phyloP scores from a whole-genome alignment of 2,797 vertebrate species.

The Ceyx erithaca region DNA sequence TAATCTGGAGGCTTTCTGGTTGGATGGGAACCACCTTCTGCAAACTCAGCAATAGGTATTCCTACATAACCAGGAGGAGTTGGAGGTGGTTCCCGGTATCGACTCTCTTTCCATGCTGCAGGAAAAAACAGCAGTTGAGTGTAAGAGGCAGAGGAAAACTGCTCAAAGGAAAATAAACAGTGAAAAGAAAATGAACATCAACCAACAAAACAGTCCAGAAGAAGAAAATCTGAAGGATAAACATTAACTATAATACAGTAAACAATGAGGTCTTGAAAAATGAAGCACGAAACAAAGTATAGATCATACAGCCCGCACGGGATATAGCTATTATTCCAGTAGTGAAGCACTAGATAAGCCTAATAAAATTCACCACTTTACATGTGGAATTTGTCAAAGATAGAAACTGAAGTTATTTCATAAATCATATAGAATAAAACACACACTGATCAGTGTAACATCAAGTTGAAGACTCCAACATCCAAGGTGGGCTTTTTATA shows the following conservation, averaged over 20 bases:
- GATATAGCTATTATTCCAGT: not conserved
- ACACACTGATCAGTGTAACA: not conserved
- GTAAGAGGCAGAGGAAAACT: not conserved
- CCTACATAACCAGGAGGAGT: constrained; percentile 96
- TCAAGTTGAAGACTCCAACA: not conserved
- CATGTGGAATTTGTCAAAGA: not conserved
- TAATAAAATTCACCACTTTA: not conserved
- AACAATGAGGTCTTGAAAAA: not conserved
- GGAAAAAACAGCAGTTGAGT: constrained; percentile 26
- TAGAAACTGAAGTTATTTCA: not conserved
- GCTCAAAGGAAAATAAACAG: not conserved
- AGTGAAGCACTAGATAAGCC: not conserved
- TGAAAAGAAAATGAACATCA: not conserved
- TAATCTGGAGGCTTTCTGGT: constrained; percentile 95
- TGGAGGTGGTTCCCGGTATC: constrained; percentile 94
- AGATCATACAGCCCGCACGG: not conserved
- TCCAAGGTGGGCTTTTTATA: not conserved
- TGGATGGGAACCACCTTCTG: constrained; percentile 85
- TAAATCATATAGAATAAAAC: not conserved
- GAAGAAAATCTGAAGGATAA: not conserved
- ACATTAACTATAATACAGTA: not conserved
- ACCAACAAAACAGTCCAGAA: not conserved
- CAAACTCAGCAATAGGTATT: constrained; percentile 91
- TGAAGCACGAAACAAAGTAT: not conserved
- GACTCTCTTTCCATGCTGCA: constrained; percentile 91